Conservation (phyloP, 2,888 invertebrate genomes). For the Apotomis capreana region DNA sequence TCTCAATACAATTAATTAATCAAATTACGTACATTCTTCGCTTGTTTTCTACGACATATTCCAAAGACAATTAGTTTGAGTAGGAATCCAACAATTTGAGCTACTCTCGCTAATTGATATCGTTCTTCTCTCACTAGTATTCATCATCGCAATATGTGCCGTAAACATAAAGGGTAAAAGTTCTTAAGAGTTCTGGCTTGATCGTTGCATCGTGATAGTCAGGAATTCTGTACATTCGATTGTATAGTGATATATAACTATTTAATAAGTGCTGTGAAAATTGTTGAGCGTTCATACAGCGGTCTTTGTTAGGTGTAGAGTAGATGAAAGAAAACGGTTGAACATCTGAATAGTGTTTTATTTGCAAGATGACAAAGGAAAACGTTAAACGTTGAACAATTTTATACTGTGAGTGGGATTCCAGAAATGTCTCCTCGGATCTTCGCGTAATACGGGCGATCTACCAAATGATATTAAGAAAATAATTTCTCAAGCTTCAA, state of each 20-base stretch:
- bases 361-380: too few relatives aligned
- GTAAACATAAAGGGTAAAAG: background rate
- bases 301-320: background rate
- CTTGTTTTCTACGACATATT: conserved; percentile 35
- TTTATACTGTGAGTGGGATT: too few relatives aligned
- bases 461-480: too few relatives aligned
- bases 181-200: background rate
- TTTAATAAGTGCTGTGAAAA: conserved; percentile 14
- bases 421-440: too few relatives aligned
- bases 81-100: conserved; percentile 32
- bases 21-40: conserved; percentile 14
- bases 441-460: too few relatives aligned
- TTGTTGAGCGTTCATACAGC: background rate
- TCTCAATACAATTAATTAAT: conserved; percentile 20
- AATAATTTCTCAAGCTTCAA: too few relatives aligned
- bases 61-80: conserved; percentile 33
- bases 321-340: background rate
- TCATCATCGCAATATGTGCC: conserved; percentile 11
- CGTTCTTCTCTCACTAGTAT: conserved; percentile 25
- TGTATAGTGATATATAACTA: conserved; percentile 30
- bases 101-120: conserved; percentile 38
- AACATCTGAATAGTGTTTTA: too few relatives aligned
- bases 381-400: too few relatives aligned
- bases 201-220: background rate
- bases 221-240: conserved; percentile 31